Conservation (phyloP, 2,888 invertebrate genomes). For the Timema podura region DNA sequence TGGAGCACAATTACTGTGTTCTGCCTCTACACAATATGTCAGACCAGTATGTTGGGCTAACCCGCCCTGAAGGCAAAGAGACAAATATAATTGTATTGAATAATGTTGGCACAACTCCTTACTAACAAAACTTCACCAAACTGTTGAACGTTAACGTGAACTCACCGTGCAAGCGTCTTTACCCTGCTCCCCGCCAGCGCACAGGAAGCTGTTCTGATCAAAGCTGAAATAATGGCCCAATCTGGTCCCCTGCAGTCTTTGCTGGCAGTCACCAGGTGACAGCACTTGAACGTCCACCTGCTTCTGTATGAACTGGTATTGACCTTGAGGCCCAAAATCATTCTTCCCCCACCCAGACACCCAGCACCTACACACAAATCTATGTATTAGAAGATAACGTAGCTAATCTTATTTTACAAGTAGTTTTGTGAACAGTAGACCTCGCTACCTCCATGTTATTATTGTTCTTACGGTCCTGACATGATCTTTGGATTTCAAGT, state of each 20-base stretch:
- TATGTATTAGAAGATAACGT: slow-evolving; percentile 14
- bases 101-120: no score
- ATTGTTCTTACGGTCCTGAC: no score
- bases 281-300: slow-evolving; percentile 72
- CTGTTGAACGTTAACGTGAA: not conserved
- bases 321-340: slow-evolving; percentile 47
- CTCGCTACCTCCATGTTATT: no score
- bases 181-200: slow-evolving; percentile 72
- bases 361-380: slow-evolving; percentile 42
- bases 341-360: slow-evolving; percentile 83
- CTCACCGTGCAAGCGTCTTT: slow-evolving; percentile 76
- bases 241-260: slow-evolving; percentile 58
- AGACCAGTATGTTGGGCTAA: no score
- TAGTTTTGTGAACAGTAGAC: slow-evolving; percentile 27
- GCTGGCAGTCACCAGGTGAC: slow-evolving; percentile 60
- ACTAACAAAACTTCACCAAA: no score
- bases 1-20: no score
- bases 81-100: no score
- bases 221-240: slow-evolving; percentile 60
- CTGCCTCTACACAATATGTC: no score
- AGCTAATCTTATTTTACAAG: no score
- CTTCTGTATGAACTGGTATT: slow-evolving; percentile 64
- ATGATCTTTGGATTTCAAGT: no score
- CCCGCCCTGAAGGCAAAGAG: no score
- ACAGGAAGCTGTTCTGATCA: slow-evolving; percentile 65